Evolutionary conservation across 2,888 invertebrate genomes (phyloP).

Genomic region (Ditylenchus weischeri): DNA sequence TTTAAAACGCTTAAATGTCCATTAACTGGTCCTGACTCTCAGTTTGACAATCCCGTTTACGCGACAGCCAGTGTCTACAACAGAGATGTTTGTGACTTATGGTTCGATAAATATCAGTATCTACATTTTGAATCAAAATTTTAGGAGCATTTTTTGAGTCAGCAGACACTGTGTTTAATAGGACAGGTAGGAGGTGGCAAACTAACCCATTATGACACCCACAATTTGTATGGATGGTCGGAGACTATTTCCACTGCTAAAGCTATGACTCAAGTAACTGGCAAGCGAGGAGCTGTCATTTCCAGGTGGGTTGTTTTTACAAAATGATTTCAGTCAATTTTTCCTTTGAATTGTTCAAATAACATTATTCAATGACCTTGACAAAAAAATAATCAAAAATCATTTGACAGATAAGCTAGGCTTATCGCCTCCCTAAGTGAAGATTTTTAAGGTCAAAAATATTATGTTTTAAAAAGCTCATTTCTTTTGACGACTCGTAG

Average conservation of each 20-base stretch:
- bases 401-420: too few relatives aligned
- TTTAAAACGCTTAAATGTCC: slow-evolving; percentile 48
- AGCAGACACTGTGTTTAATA: slow-evolving; percentile 56
- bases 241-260: slow-evolving; percentile 73
- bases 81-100: background rate
- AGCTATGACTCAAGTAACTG: slow-evolving; percentile 52
- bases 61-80: background rate
- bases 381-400: too few relatives aligned
- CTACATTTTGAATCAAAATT: background rate
- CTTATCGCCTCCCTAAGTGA: too few relatives aligned
- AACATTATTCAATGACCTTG: too few relatives aligned
- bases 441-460: too few relatives aligned
- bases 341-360: too few relatives aligned
- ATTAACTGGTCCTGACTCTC: slow-evolving; percentile 38
- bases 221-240: slow-evolving; percentile 74
- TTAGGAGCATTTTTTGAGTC: slow-evolving; percentile 28
- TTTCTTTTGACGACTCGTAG: too few relatives aligned
- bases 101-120: too few relatives aligned
- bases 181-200: slow-evolving; percentile 40
- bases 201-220: slow-evolving; percentile 72
- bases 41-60: slow-evolving; percentile 52
- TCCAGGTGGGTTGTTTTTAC: background rate
- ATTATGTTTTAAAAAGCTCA: too few relatives aligned
- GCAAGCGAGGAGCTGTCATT: slow-evolving; percentile 59
- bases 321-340: too few relatives aligned